phyloP scores from a whole-genome alignment of 2,113 vertebrate species.

The Mola mola region DNA sequence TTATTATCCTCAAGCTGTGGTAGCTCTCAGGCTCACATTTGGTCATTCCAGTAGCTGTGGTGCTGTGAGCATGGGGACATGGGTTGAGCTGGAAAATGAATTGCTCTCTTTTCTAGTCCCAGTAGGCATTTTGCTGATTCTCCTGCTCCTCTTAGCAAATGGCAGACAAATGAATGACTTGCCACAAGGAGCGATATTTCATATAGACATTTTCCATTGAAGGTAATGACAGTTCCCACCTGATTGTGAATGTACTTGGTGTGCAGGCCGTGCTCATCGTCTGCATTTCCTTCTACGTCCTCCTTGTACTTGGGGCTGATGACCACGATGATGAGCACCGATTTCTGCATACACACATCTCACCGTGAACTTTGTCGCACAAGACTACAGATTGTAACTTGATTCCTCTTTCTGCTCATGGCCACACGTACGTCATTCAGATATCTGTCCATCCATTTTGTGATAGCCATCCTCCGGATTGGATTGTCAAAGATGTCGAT shows the following conservation, averaged over 20 bases:
- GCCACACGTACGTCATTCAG: slow-evolving; percentile 88
- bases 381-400: not conserved
- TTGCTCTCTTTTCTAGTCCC: no score
- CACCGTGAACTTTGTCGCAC: not conserved
- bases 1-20: no score
- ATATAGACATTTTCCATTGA: no score
- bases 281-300: slow-evolving; percentile 90
- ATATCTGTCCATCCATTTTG: slow-evolving; percentile 94
- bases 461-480: slow-evolving; percentile 89
- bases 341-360: slow-evolving; percentile 83
- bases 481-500: slow-evolving; percentile 94
- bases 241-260: slow-evolving; percentile 96
- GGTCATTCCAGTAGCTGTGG: no score
- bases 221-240: slow-evolving; percentile 78
- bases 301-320: slow-evolving; percentile 97
- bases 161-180: no score
- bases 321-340: slow-evolving; percentile 94
- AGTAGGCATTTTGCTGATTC: no score
- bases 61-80: no score
- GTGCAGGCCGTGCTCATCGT: slow-evolving; percentile 94
- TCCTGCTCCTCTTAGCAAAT: no score
- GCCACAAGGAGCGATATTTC: no score
- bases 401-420: not conserved
- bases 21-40: no score
- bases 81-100: no score